Conservation (phyloP, 2,888 invertebrate species). For the Prosapia bicincta region DNA sequence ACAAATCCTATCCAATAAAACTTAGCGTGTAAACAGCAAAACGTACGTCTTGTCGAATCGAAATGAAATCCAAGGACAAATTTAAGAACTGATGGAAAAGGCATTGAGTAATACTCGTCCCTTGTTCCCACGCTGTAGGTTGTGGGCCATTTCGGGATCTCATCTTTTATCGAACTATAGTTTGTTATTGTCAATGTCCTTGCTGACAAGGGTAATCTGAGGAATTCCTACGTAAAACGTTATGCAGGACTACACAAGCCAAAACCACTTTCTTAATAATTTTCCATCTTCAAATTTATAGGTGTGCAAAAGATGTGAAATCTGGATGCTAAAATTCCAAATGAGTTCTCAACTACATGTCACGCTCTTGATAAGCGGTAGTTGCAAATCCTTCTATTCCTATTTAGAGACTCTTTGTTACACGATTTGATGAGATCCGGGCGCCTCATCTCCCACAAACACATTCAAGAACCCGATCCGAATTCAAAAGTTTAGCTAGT, state of each 20-base stretch:
- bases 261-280: slow-evolving; percentile 23
- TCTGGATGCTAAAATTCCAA: slow-evolving; percentile 22
- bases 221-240: slow-evolving; percentile 24
- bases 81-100: too few relatives aligned
- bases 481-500: too few relatives aligned
- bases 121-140: slow-evolving; percentile 27
- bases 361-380: slow-evolving; percentile 24
- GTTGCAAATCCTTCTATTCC: slow-evolving; percentile 22
- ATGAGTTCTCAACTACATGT: slow-evolving; percentile 19
- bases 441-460: slow-evolving; percentile 28
- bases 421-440: slow-evolving; percentile 26
- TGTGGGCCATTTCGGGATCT: slow-evolving; percentile 18
- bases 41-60: too few relatives aligned
- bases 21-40: too few relatives aligned
- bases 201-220: slow-evolving; percentile 13
- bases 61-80: too few relatives aligned
- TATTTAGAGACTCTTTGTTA: slow-evolving; percentile 14
- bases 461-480: too few relatives aligned
- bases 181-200: slow-evolving; percentile 21
- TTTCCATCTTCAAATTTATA: slow-evolving; percentile 21
- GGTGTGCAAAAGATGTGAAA: slow-evolving; percentile 25
- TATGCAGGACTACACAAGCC: slow-evolving; percentile 25
- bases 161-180: slow-evolving; percentile 28
- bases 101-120: too few relatives aligned
- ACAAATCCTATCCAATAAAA: too few relatives aligned